Percentiles rank a stretch among this genome's conserved stretches.
Evolutionary conservation across 1,140 invertebrate species (phyloP).

Genomic region (Berghia stephanieae): DNA sequence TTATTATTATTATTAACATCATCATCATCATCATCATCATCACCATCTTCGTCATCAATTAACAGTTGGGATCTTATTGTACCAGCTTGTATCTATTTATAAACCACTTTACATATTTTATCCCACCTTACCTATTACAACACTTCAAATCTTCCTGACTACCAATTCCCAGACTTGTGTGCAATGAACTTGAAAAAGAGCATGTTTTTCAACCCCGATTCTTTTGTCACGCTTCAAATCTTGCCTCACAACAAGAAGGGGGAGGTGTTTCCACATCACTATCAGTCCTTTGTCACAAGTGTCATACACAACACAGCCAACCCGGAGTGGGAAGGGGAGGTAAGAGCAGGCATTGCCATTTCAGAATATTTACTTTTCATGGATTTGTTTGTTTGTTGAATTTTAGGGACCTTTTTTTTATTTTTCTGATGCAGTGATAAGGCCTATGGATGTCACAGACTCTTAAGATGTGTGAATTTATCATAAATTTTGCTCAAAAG

Average conservation of each 20-base stretch:
- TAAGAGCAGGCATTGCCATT: slow-evolving; percentile 36
- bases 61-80: background rate
- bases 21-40: too few relatives aligned
- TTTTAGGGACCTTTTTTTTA: too few relatives aligned
- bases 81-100: background rate
- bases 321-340: slow-evolving; percentile 66
- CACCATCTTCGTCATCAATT: background rate
- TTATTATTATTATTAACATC: background rate
- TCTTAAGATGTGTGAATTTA: too few relatives aligned
- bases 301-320: slow-evolving; percentile 66
- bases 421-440: too few relatives aligned
- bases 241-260: slow-evolving; percentile 62
- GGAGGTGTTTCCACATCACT: slow-evolving; percentile 62
- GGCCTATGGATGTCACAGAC: too few relatives aligned
- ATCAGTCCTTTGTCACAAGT: slow-evolving; percentile 63
- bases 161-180: slow-evolving; percentile 60
- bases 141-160: slow-evolving; percentile 26
- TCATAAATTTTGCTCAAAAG: too few relatives aligned
- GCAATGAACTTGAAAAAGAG: slow-evolving; percentile 68
- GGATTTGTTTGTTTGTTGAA: too few relatives aligned
- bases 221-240: slow-evolving; percentile 68
- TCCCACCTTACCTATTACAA: background rate
- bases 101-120: background rate
- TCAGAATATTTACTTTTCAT: background rate
- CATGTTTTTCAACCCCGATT: slow-evolving; percentile 71